phyloP scores from a whole-genome alignment of 2,113 vertebrate species.

The Erythrolamprus reginae region DNA sequence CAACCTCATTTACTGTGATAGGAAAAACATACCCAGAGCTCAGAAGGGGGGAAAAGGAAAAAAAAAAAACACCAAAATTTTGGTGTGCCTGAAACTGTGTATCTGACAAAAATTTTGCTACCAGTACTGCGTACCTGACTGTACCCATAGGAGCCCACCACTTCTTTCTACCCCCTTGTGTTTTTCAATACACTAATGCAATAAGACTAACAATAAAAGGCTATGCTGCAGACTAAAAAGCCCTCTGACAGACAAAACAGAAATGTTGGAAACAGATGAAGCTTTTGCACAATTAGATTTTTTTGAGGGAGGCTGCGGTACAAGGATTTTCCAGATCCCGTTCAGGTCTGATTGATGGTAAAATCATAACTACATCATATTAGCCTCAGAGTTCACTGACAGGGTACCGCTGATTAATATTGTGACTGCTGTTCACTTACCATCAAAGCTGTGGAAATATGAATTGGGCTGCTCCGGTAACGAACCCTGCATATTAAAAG shows the following conservation, averaged over 20 bases:
- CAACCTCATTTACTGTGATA: too few species aligned
- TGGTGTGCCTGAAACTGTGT: too few species aligned
- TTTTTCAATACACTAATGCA: constrained; percentile 80
- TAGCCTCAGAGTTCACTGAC: constrained; percentile 94
- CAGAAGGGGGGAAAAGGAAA: too few species aligned
- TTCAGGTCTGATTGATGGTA: constrained; percentile 91
- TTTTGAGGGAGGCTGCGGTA: constrained; percentile 79
- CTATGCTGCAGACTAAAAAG: constrained; percentile 77
- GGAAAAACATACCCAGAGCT: too few species aligned
- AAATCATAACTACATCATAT: constrained; percentile 98
- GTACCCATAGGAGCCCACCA: too few species aligned
- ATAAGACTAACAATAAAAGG: constrained; percentile 86
- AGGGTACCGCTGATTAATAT: constrained; percentile 92
- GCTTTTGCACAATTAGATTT: constrained; percentile 96
- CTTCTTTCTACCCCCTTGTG: constrained; percentile 61
- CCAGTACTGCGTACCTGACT: too few species aligned
- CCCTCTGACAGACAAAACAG: constrained; percentile 82
- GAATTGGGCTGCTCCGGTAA: constrained; percentile 74
- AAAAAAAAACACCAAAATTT: too few species aligned
- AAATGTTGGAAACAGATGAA: constrained; percentile 96
- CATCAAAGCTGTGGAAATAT: constrained; percentile 77
- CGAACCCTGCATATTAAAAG: constrained; percentile 77
- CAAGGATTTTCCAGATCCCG: constrained; percentile 86
- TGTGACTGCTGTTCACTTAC: constrained; percentile 87
- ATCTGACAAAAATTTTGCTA: too few species aligned